Evolutionary conservation across 2,888 invertebrate species (phyloP).

Genomic region (Parthenolecanium corni): DNA sequence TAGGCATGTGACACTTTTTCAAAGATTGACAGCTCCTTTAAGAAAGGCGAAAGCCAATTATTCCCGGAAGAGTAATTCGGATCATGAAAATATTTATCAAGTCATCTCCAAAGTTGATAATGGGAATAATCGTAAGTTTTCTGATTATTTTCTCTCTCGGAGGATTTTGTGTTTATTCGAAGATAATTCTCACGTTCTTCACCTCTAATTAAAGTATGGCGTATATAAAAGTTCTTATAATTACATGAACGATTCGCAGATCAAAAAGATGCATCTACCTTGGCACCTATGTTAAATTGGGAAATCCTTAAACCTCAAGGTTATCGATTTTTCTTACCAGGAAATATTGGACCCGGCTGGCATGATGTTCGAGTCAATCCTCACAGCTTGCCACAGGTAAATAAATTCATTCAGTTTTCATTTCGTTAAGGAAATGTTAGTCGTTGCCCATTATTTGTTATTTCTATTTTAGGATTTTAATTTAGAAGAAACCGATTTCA

Average conservation of each 20-base stretch:
- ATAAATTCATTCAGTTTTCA: background rate
- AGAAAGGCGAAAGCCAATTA: constrained; percentile 12
- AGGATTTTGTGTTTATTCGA: background rate
- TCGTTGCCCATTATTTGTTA: background rate
- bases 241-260: background rate
- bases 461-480: constrained; percentile 22
- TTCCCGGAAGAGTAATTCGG: constrained; percentile 32
- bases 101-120: constrained; percentile 31
- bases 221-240: no score
- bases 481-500: constrained; percentile 35
- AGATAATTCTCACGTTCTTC: background rate
- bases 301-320: constrained; percentile 53
- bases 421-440: background rate
- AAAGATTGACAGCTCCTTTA: background rate
- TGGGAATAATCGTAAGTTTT: background rate
- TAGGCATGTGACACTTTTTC: constrained; percentile 8
- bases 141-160: background rate
- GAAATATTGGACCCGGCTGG: constrained; percentile 58
- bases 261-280: background rate
- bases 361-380: constrained; percentile 49
- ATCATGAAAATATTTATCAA: constrained; percentile 32
- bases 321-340: constrained; percentile 57
- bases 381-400: constrained; percentile 39
- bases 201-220: background rate
- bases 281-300: constrained; percentile 45